Conservation (phyloP, 2,888 invertebrate genomes). For the Abrostola tripartita region DNA sequence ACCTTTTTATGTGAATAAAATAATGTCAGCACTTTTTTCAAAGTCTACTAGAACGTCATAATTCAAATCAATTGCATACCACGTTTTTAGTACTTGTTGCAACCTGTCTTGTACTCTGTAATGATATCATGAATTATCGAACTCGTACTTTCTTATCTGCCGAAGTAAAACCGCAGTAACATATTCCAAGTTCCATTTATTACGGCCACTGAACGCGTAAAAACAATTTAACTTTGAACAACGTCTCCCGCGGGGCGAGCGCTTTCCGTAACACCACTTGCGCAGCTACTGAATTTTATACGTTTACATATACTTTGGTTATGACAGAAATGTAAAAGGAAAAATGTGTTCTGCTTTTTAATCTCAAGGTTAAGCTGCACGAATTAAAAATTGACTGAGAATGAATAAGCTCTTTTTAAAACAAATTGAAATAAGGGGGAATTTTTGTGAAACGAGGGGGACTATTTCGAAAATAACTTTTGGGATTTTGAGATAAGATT, state of each 20-base stretch:
- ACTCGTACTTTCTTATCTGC: slow-evolving; percentile 18
- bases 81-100: background rate
- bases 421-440: slow-evolving; percentile 8
- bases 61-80: background rate
- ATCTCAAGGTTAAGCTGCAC: slow-evolving; percentile 30
- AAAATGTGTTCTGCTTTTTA: slow-evolving; percentile 31
- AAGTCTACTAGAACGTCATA: too few species aligned
- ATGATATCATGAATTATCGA: slow-evolving; percentile 13
- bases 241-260: slow-evolving; percentile 46
- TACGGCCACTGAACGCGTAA: slow-evolving; percentile 55
- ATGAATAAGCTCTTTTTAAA: slow-evolving; percentile 16
- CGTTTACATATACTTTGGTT: slow-evolving; percentile 31
- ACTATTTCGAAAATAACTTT: slow-evolving; percentile 8
- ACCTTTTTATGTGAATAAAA: slow-evolving; percentile 14
- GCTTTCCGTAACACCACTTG: slow-evolving; percentile 41
- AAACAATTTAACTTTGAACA: slow-evolving; percentile 59
- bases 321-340: slow-evolving; percentile 30
- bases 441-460: background rate
- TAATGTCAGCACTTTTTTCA: too few species aligned
- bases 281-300: slow-evolving; percentile 46
- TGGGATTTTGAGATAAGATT: slow-evolving; percentile 20
- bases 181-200: slow-evolving; percentile 49
- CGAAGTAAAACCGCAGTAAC: slow-evolving; percentile 47
- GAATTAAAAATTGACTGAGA: slow-evolving; percentile 56
- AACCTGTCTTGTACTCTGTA: background rate